These are phyloP conservation scores for Microcebus ravelobensis DNA, from an alignment of 2,113 vertebrate species.

Conservation along the genomic window DNA sequence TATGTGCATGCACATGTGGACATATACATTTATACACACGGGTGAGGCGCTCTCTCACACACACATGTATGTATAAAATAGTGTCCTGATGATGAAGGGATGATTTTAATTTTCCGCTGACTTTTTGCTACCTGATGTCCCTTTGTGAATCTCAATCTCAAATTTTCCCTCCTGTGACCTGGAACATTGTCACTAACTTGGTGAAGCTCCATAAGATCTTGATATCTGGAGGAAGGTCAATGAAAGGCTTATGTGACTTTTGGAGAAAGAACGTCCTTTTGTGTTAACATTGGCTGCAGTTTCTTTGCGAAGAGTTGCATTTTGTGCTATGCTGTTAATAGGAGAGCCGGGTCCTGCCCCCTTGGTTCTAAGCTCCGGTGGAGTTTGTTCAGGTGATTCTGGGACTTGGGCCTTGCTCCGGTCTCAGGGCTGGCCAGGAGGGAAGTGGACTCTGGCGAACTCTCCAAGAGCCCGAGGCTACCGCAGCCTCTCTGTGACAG, in stretches of 20 bases:
- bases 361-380: neutral
- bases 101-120: constrained; percentile 5
- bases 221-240: neutral
- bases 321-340: neutral
- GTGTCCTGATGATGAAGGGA: neutral
- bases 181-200: neutral
- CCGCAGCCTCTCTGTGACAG: constrained; percentile 42
- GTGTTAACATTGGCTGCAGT: neutral
- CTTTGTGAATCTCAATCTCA: neutral
- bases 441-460: constrained; percentile 35
- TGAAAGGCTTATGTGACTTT: neutral
- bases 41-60: neutral
- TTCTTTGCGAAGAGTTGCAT: neutral
- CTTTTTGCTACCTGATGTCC: neutral
- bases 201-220: neutral
- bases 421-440: constrained; percentile 33
- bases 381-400: neutral
- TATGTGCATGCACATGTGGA: neutral
- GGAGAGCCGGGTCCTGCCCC: neutral
- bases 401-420: neutral
- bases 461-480: constrained; percentile 53
- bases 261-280: neutral
- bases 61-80: accelerated
- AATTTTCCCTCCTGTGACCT: neutral
- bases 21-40: neutral